These are phyloP conservation scores for Agrochola litura DNA, from an alignment of 2,888 invertebrate species.

Conservation along the genomic window DNA sequence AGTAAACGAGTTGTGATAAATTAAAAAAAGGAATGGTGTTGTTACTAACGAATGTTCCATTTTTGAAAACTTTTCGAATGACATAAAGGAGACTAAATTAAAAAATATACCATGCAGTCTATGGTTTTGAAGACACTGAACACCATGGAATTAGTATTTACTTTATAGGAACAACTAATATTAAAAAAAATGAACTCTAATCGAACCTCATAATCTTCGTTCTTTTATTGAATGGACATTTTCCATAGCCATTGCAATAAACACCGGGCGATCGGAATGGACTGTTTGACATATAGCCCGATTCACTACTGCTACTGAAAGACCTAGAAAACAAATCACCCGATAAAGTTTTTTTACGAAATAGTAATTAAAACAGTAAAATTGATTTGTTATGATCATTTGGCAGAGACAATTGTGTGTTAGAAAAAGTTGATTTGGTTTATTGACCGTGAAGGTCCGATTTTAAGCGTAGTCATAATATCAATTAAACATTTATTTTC, in stretches of 20 bases:
- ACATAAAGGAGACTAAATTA: background rate
- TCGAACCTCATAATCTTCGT: slow-evolving; percentile 66
- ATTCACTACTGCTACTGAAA: slow-evolving; percentile 74
- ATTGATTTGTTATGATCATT: slow-evolving; percentile 66
- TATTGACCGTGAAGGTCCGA: slow-evolving; percentile 58
- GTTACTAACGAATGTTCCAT: background rate
- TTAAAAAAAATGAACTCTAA: slow-evolving; percentile 57
- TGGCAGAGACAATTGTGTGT: slow-evolving; percentile 33
- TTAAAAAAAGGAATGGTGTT: background rate
- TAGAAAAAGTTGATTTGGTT: slow-evolving; percentile 62
- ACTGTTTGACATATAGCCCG: slow-evolving; percentile 78
- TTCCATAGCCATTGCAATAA: slow-evolving; percentile 77
- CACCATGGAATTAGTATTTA: background rate
- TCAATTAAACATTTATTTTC: slow-evolving; percentile 3
- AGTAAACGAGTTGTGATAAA: background rate
- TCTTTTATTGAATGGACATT: slow-evolving; percentile 75
- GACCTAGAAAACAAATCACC: slow-evolving; percentile 74
- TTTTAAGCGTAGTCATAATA: slow-evolving; percentile 23
- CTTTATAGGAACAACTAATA: background rate
- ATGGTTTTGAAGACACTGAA: background rate
- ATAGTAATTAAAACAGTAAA: slow-evolving; percentile 52
- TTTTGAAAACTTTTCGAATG: background rate
- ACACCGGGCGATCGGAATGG: slow-evolving; percentile 65
- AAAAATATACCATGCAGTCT: background rate
- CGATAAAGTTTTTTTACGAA: slow-evolving; percentile 62